Evolutionary conservation across 2,888 invertebrate genomes (phyloP).

Genomic region (Stomorhina lunata): DNA sequence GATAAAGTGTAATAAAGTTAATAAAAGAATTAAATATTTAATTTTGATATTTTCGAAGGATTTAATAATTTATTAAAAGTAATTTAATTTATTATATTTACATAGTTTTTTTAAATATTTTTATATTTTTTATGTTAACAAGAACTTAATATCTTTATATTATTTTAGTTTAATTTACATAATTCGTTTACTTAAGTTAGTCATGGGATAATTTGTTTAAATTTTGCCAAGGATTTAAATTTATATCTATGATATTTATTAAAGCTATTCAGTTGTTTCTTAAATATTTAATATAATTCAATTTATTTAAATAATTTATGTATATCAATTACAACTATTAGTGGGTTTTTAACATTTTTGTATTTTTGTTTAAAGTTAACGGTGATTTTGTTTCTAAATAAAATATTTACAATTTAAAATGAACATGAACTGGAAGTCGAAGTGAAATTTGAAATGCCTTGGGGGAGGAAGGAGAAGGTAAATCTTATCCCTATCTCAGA

Average conservation of each 20-base stretch:
- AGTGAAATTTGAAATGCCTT: slow-evolving; percentile 13
- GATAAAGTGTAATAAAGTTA: neutral
- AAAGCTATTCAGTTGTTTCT: slow-evolving; percentile 59
- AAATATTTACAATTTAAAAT: slow-evolving; percentile 10
- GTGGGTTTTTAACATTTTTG: too few species aligned
- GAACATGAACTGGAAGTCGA: neutral
- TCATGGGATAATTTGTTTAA: neutral
- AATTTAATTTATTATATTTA: too few species aligned
- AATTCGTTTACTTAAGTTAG: neutral
- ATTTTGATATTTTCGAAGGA: neutral
- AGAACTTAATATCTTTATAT: neutral
- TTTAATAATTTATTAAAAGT: neutral
- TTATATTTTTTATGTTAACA: neutral
- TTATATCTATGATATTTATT: slow-evolving; percentile 60
- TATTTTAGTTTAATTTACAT: neutral
- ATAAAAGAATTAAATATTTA: neutral
- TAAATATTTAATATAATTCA: slow-evolving; percentile 16
- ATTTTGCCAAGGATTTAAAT: neutral
- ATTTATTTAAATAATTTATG: neutral
- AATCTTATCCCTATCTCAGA: slow-evolving; percentile 69
- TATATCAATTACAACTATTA: too few species aligned
- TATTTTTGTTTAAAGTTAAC: too few species aligned
- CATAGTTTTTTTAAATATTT: neutral
- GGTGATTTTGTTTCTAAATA: neutral
- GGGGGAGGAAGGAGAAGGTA: neutral